phyloP scores from a whole-genome alignment of 2,888 invertebrate species.

The Byasa hedistus region DNA sequence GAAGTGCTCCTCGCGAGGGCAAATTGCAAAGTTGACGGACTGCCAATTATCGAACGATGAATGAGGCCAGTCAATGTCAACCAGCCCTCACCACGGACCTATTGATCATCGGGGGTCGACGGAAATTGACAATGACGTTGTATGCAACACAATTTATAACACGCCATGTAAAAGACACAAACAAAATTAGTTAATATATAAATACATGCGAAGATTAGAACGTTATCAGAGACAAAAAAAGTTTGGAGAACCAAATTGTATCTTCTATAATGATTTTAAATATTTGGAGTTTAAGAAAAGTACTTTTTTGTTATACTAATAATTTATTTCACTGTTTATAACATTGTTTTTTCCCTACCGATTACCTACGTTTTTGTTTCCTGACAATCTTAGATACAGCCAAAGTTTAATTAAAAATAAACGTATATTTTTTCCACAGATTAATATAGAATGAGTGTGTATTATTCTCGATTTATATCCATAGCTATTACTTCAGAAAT shows the following conservation, averaged over 20 bases:
- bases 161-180: background rate
- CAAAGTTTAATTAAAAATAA: background rate
- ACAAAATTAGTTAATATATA: no score
- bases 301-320: no score
- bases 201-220: no score
- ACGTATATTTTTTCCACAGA: background rate
- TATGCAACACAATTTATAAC: background rate
- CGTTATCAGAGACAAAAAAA: no score
- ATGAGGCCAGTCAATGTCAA: slow-evolving; percentile 68
- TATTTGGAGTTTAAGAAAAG: no score
- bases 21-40: slow-evolving; percentile 55
- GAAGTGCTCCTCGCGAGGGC: slow-evolving; percentile 50
- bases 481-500: slow-evolving; percentile 14
- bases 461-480: slow-evolving; percentile 11
- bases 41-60: slow-evolving; percentile 69
- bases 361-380: background rate
- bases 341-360: no score
- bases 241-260: no score
- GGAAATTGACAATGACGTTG: slow-evolving; percentile 15
- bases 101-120: slow-evolving; percentile 16
- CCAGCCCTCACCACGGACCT: slow-evolving; percentile 47
- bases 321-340: background rate
- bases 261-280: no score
- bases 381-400: background rate
- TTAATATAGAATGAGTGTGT: background rate